These are phyloP conservation scores for Tarsius wallacei DNA, from an alignment of 2,797 vertebrate species.

Conservation along the genomic window DNA sequence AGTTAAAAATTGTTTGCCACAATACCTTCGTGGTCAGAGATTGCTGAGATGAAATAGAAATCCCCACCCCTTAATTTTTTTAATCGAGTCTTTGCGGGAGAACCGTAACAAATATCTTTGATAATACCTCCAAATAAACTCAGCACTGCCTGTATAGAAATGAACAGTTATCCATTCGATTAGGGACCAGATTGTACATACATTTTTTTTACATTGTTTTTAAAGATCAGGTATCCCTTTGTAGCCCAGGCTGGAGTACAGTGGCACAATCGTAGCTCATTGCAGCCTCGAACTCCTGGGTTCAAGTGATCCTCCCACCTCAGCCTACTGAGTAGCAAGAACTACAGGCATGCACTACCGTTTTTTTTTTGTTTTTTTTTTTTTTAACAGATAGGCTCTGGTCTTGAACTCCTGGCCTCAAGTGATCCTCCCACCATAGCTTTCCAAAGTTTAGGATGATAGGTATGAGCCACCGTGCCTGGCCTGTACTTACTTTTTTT, in stretches of 20 bases:
- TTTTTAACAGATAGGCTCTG: not conserved
- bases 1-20: not conserved
- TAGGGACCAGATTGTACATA: not conserved
- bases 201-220: not conserved
- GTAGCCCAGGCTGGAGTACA: not conserved
- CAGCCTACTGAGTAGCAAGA: not conserved
- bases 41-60: slow-evolving; percentile 7
- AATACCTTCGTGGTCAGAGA: slow-evolving; percentile 9
- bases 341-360: not conserved
- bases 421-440: not conserved
- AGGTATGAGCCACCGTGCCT: not conserved
- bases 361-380: not conserved
- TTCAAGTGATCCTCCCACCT: not conserved
- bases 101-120: not conserved
- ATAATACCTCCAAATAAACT: slow-evolving; percentile 30
- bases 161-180: not conserved
- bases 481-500: not conserved
- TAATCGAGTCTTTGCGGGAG: not conserved
- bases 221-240: not conserved
- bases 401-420: not conserved
- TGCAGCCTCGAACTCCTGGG: not conserved
- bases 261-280: not conserved
- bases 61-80: slow-evolving; percentile 6
- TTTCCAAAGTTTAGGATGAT: not conserved
- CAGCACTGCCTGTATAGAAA: not conserved